These are phyloP conservation scores for Pachycephus smyrnensis DNA, from an alignment of 2,888 invertebrate species.

Conservation along the genomic window DNA sequence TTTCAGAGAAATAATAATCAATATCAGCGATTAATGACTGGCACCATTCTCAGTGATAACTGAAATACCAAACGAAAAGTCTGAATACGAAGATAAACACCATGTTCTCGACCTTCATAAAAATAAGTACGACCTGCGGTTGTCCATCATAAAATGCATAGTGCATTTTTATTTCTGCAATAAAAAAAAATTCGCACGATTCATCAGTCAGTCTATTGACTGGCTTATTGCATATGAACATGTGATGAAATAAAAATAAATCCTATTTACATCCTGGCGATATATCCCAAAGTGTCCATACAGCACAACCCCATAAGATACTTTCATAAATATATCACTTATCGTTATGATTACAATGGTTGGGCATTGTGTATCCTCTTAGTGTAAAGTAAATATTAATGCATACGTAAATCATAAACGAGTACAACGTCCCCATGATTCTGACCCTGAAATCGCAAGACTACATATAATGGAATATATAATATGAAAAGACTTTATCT, in stretches of 20 bases:
- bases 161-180: background rate
- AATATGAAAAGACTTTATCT: background rate
- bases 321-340: background rate
- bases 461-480: background rate
- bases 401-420: background rate
- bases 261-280: background rate
- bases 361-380: background rate
- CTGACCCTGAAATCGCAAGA: background rate
- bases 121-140: background rate
- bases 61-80: background rate
- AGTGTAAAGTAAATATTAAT: background rate
- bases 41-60: background rate
- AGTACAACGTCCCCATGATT: background rate
- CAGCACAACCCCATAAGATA: background rate
- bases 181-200: background rate
- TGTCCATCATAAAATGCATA: background rate
- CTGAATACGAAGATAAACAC: background rate
- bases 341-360: background rate
- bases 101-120: background rate
- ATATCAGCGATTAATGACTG: background rate
- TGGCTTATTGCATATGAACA: background rate
- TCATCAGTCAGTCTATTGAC: background rate
- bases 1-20: background rate
- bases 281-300: background rate
- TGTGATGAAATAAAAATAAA: background rate